Conservation (phyloP, 2,888 invertebrate genomes). For the Mythimna impura region DNA sequence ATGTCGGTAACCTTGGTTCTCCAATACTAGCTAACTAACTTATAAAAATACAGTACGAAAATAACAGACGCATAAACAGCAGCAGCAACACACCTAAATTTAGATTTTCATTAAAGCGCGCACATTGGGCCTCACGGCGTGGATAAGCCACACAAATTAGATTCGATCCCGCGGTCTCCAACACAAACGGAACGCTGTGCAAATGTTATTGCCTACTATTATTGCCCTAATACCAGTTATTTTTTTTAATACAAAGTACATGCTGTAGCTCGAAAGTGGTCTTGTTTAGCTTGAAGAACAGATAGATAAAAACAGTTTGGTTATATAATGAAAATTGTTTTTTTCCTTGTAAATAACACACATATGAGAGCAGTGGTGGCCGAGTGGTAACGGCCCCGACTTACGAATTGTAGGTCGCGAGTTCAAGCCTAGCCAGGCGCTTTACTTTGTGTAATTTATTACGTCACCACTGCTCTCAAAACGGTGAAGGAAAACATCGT, state of each 20-base stretch:
- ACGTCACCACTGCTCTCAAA: too few relatives aligned
- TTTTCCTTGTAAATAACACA: too few relatives aligned
- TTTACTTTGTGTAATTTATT: too few relatives aligned
- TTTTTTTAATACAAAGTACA: constrained; percentile 19
- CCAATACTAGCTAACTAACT: too few relatives aligned
- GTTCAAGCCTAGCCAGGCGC: too few relatives aligned
- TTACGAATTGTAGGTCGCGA: too few relatives aligned
- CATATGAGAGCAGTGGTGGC: too few relatives aligned
- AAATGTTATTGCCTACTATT: constrained; percentile 52
- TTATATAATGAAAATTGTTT: background rate
- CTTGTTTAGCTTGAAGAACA: background rate
- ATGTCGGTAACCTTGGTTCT: too few relatives aligned
- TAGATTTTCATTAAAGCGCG: constrained; percentile 62
- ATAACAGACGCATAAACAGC: constrained; percentile 23
- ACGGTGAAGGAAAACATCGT: too few relatives aligned
- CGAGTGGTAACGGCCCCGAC: too few relatives aligned
- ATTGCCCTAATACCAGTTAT: constrained; percentile 35
- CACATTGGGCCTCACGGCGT: constrained; percentile 56
- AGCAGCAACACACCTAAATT: constrained; percentile 48
- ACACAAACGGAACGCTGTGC: constrained; percentile 54
- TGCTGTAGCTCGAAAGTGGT: background rate
- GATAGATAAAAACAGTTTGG: background rate
- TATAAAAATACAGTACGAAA: background rate
- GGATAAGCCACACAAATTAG: constrained; percentile 65
- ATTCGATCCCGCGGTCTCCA: constrained; percentile 55